Conservation (phyloP, 2,888 invertebrate species). For the Nymphalis c-album region DNA sequence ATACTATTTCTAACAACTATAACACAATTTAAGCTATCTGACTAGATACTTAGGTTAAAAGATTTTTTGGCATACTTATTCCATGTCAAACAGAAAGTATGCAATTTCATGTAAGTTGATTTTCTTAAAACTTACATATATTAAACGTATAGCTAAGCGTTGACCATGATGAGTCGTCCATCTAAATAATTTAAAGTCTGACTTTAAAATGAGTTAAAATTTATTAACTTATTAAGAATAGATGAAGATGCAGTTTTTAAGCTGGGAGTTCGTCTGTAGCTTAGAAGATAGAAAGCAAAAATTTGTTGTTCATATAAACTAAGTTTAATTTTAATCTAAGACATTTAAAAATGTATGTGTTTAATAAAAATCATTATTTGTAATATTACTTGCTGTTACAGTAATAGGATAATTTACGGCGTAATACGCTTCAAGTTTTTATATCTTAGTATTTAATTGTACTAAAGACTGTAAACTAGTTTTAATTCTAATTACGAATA, state of each 20-base stretch:
- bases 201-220: neutral
- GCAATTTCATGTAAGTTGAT: neutral
- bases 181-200: slow-evolving; percentile 13
- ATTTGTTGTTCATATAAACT: neutral
- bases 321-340: neutral
- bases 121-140: neutral
- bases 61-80: neutral
- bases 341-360: neutral
- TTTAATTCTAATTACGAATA: slow-evolving; percentile 22
- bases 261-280: neutral
- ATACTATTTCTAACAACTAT: slow-evolving; percentile 72
- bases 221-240: slow-evolving; percentile 1
- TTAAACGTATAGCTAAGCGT: neutral
- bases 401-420: slow-evolving; percentile 14
- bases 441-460: slow-evolving; percentile 22
- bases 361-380: slow-evolving; percentile 3
- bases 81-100: neutral
- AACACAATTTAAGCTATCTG: slow-evolving; percentile 40
- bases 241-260: neutral
- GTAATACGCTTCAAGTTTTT: slow-evolving; percentile 32
- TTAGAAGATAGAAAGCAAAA: neutral
- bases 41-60: slow-evolving; percentile 23
- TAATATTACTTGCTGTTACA: slow-evolving; percentile 12
- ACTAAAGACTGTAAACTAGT: slow-evolving; percentile 24
- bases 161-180: neutral